Conservation (phyloP, 1,140 invertebrate genomes). For the Macrostomum lignano region DNA sequence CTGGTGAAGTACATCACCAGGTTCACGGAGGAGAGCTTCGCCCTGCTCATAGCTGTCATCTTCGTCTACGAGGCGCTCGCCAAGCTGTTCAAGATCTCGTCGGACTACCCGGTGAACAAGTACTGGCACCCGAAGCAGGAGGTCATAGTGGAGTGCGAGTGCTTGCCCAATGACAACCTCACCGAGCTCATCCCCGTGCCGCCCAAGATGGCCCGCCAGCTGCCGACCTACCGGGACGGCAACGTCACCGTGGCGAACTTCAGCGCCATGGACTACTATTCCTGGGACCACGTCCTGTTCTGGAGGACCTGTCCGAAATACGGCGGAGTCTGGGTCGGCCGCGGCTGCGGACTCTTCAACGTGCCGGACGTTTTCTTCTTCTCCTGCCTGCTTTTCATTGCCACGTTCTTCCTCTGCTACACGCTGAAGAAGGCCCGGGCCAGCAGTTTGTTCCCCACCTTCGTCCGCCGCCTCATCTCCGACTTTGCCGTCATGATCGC, state of each 20-base stretch:
- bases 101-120: constrained; percentile 1
- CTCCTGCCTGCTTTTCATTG: constrained; percentile 67
- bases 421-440: constrained; percentile 71
- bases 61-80: constrained; percentile 75
- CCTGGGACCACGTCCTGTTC: constrained; percentile 3
- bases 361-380: constrained; percentile 79
- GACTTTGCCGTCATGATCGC: constrained; percentile 93
- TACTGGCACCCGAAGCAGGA: no score
- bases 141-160: no score
- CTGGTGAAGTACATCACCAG: constrained; percentile 74
- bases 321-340: background rate
- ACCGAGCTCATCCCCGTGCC: no score
- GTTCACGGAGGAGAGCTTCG: constrained; percentile 97
- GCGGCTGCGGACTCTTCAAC: constrained; percentile 2
- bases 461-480: constrained; percentile 55
- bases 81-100: constrained; percentile 19
- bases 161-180: no score
- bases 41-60: constrained; percentile 84
- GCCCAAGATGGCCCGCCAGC: no score
- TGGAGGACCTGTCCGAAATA: background rate
- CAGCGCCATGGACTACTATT: background rate
- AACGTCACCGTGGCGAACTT: no score
- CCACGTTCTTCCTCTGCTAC: constrained; percentile 63
- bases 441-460: constrained; percentile 72
- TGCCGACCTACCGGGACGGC: no score